Conservation (phyloP, 2,797 vertebrate genomes). For the Hyperoplus immaculatus region DNA sequence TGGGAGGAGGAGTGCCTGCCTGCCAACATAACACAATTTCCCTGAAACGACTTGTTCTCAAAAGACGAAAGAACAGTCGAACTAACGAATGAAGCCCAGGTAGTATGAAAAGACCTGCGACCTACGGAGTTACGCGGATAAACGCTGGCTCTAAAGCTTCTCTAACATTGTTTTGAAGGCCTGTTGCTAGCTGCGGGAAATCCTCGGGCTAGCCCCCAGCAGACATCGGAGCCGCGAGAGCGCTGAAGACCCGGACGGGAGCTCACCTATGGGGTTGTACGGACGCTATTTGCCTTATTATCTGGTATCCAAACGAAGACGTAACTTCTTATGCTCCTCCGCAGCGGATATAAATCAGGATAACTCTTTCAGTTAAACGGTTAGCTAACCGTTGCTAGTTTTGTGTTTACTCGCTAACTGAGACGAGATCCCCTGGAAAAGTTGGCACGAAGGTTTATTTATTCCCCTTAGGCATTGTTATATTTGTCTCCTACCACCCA, state of each 20-base stretch:
- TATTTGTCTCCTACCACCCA: neutral
- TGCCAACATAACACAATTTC: constrained; percentile 37
- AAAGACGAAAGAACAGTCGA: constrained; percentile 23
- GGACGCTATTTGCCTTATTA: neutral
- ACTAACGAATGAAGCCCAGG: neutral
- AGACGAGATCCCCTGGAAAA: constrained; percentile 24
- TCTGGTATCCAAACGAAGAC: constrained; percentile 2
- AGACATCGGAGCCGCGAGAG: constrained; percentile 63
- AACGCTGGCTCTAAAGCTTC: neutral
- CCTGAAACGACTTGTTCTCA: neutral
- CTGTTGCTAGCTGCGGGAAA: constrained; percentile 79
- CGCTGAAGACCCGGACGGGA: constrained; percentile 45
- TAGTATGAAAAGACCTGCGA: neutral
- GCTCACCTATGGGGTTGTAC: constrained; percentile 19
- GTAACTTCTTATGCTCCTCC: neutral
- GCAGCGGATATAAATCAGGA: constrained; percentile 21
- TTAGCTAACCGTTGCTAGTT: constrained; percentile 64
- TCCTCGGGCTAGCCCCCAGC: constrained; percentile 78
- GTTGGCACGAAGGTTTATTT: constrained; percentile 11
- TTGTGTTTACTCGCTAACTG: constrained; percentile 70
- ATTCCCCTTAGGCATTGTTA: constrained; percentile 17
- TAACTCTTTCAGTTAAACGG: constrained; percentile 36
- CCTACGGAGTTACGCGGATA: neutral
- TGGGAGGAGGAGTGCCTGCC: constrained; percentile 62
- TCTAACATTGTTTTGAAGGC: constrained; percentile 77